phyloP scores from a whole-genome alignment of 2,888 invertebrate species.

The Dynastes tityus region DNA sequence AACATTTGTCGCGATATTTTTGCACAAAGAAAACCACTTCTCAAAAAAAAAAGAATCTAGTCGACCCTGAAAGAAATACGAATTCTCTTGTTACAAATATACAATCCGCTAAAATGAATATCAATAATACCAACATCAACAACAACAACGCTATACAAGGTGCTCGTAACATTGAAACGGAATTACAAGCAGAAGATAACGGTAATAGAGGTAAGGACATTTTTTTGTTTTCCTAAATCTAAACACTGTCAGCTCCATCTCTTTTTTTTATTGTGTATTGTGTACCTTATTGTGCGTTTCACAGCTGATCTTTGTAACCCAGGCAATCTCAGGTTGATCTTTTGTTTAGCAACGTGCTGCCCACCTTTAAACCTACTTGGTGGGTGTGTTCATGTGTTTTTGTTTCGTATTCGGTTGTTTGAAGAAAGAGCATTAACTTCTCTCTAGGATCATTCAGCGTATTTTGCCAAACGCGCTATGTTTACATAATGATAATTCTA shows the following conservation, averaged over 20 bases:
- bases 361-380: neutral
- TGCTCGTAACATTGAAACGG: neutral
- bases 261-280: neutral
- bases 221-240: neutral
- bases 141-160: slow-evolving; percentile 3
- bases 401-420: too few relatives aligned
- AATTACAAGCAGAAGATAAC: slow-evolving; percentile 7
- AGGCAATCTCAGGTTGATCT: neutral
- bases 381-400: neutral
- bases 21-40: neutral
- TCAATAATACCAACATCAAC: slow-evolving; percentile 1
- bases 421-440: too few relatives aligned
- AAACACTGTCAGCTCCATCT: neutral
- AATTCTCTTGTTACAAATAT: slow-evolving; percentile 27
- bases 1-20: neutral
- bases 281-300: neutral
- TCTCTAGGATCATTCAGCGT: too few relatives aligned
- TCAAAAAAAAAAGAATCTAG: slow-evolving; percentile 23
- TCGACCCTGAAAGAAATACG: slow-evolving; percentile 29
- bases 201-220: slow-evolving; percentile 25
- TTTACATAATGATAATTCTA: too few relatives aligned
- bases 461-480: too few relatives aligned
- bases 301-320: neutral
- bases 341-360: neutral
- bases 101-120: slow-evolving; percentile 21